Base-by-base conservation (phyloP, 1,140 invertebrate genomes). In the Halesus radiatus region DNA sequence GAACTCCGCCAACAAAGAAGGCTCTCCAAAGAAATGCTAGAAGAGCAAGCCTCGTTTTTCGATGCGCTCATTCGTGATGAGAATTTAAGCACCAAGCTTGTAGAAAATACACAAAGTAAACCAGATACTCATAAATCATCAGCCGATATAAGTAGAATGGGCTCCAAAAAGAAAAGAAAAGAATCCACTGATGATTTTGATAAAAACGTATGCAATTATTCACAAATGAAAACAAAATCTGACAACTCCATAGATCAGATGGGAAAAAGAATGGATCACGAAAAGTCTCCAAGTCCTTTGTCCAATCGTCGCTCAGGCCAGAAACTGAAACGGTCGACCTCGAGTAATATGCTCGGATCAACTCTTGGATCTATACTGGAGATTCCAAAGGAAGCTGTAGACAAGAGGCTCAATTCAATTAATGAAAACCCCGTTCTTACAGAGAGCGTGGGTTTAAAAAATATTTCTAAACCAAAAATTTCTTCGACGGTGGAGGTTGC, bases 401-500 rank as follows among this genome's bases (percentile, higher is more conserved):
- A 79, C 10, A 68, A 75, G 3, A 81, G 68, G 29, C 26, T 83
- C 52, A 81, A 50, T 26, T 52, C 79, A n/a, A 83, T 83, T 16
- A 54, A 64, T 7, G 79, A 83, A 77, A 60, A n/a, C 37, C 53
- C 77, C 10, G 52, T 68, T 37, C 29, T 80, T 22, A 85, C 85
- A 68, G 84, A 85, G 53, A 84, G 86, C 77, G 85, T 85, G 74
- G 85, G 86, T 54, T 84, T 84, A 20, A 88, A 87, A 81, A 78
- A 82, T 16, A 91, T 90, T 85, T 86, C 86, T 70, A 91, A 89
- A 87, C 85, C 88, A 13, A 89, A 90, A 85, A 91, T 92, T 76
- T 90, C 90, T 6, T 86, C 87, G 15, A 87, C 86, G 3, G 89
- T 91, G 4, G 89, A 89, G 81, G 84, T 91, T 29, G 86, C 87